phyloP scores from a whole-genome alignment of 2,888 invertebrate genomes.

The Scaptomyza parva region DNA sequence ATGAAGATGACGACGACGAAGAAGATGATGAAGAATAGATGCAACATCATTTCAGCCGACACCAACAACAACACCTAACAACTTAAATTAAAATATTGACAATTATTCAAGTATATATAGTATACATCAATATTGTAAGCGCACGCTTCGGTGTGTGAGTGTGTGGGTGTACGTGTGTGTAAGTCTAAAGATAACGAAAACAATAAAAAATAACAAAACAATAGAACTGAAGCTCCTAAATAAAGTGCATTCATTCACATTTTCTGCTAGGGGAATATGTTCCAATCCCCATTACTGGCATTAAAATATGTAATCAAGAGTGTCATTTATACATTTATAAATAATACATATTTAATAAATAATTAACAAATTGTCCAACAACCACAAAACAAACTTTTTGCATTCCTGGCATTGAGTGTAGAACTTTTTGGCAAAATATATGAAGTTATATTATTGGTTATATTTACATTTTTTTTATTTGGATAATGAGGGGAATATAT shows the following conservation, averaged over 20 bases:
- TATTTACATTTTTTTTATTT: too few species aligned
- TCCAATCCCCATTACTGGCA: constrained; percentile 6
- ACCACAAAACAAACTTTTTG: not conserved
- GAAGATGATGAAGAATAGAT: constrained; percentile 70
- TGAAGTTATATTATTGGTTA: not conserved
- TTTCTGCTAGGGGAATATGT: constrained; percentile 9
- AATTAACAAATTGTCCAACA: constrained; percentile 6
- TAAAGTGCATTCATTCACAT: constrained; percentile 9
- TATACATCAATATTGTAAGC: constrained; percentile 7
- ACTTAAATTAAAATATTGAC: constrained; percentile 31
- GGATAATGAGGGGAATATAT: too few species aligned
- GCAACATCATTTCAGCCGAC: constrained; percentile 6
- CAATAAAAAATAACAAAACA: constrained; percentile 20
- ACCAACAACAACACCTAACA: constrained; percentile 8
- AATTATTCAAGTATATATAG: constrained; percentile 29
- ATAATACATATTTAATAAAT: constrained; percentile 31
- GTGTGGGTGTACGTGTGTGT: constrained; percentile 5
- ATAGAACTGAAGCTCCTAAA: not conserved
- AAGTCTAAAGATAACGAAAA: constrained; percentile 1
- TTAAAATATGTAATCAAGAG: constrained; percentile 8
- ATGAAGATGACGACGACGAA: constrained; percentile 61
- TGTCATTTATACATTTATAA: constrained; percentile 40
- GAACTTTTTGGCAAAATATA: not conserved
- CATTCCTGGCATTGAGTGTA: not conserved
- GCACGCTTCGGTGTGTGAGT: constrained; percentile 6